Percentiles rank a stretch among this genome's conserved stretches.
Evolutionary conservation across 2,797 vertebrate genomes (phyloP).

Genomic region (Percopsis omiscomaycus): DNA sequence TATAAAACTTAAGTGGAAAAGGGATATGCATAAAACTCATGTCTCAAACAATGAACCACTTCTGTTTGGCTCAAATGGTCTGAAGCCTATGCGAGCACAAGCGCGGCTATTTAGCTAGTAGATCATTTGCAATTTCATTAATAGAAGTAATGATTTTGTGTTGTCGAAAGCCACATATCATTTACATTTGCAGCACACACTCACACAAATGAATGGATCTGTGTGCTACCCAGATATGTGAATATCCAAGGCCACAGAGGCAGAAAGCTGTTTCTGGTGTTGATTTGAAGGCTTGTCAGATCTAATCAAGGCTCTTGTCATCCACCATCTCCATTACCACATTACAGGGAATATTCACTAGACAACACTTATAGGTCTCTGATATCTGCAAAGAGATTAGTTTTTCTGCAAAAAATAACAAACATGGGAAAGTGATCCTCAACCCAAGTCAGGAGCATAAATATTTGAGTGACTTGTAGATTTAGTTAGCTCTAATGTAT

Average conservation of each 20-base stretch:
- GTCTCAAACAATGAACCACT: too few species aligned
- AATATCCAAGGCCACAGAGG: constrained; percentile 40
- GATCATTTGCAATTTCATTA: too few species aligned
- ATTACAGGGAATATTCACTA: constrained; percentile 54
- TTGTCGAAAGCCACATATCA: too few species aligned
- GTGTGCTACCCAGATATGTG: too few species aligned
- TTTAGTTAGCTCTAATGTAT: constrained; percentile 6
- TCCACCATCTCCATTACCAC: constrained; percentile 64
- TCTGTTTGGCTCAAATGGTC: too few species aligned
- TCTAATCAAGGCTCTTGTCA: constrained; percentile 64
- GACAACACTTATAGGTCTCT: constrained; percentile 46
- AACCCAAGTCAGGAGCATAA: constrained; percentile 24
- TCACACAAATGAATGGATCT: too few species aligned
- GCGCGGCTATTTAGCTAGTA: too few species aligned
- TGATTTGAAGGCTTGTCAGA: constrained; percentile 75
- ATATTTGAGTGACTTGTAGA: constrained; percentile 17
- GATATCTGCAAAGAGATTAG: constrained; percentile 44
- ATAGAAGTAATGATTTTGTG: too few species aligned
- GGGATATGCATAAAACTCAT: too few species aligned
- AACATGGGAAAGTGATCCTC: neutral
- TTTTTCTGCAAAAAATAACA: constrained; percentile 37
- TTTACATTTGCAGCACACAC: too few species aligned
- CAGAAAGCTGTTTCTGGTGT: constrained; percentile 51
- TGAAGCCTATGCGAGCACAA: too few species aligned
- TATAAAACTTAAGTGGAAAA: too few species aligned